phyloP scores from a whole-genome alignment of 1,140 invertebrate species.

The Chelonus insularis region DNA sequence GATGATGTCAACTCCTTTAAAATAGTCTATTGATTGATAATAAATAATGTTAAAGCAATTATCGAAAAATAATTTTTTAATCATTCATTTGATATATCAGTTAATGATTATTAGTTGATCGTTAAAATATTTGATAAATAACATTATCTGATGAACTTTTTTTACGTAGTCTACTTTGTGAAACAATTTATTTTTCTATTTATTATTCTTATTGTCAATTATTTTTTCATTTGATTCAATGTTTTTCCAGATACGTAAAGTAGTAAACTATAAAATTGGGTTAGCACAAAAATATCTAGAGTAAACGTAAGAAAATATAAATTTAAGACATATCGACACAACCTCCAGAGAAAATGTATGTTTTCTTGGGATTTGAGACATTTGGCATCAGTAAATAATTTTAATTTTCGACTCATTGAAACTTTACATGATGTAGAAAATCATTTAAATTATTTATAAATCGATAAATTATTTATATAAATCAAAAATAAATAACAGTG shows the following conservation, averaged over 20 bases:
- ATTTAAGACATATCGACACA: not conserved
- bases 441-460: too few species aligned
- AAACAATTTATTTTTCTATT: not conserved
- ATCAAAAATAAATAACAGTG: too few species aligned
- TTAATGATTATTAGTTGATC: too few species aligned
- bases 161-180: too few species aligned
- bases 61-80: too few species aligned
- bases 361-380: not conserved
- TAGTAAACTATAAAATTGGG: not conserved
- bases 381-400: not conserved
- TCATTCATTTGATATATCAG: too few species aligned
- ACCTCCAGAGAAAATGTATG: not conserved
- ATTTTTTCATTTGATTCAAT: not conserved
- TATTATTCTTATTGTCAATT: not conserved
- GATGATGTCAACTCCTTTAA: constrained; percentile 23
- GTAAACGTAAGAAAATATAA: not conserved
- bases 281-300: constrained; percentile 1
- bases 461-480: too few species aligned
- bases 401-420: not conserved
- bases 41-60: too few species aligned
- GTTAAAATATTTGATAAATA: too few species aligned
- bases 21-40: not conserved
- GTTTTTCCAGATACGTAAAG: not conserved
- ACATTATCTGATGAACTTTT: too few species aligned
- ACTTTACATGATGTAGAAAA: too few species aligned